Conservation (phyloP, 2,888 invertebrate species). For the Callosobruchus maculatus region DNA sequence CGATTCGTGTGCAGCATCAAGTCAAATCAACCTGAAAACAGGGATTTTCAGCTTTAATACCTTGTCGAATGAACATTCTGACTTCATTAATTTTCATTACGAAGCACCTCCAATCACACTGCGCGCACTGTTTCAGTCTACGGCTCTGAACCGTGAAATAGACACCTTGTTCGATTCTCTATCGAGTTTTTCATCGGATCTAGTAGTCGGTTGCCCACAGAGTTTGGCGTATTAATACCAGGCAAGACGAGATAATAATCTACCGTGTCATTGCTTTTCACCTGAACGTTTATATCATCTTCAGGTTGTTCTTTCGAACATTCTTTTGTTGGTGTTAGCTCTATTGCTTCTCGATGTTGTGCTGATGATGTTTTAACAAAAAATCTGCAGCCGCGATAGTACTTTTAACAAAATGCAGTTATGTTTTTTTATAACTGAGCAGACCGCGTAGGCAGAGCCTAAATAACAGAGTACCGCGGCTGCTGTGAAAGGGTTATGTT, state of each 20-base stretch:
- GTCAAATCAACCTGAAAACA: background rate
- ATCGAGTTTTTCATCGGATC: background rate
- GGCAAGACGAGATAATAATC: background rate
- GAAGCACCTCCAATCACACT: slow-evolving; percentile 8
- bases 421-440: too few species aligned
- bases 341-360: too few species aligned
- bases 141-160: background rate
- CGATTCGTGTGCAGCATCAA: background rate
- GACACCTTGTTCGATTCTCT: background rate
- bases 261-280: background rate
- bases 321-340: too few species aligned
- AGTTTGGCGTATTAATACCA: background rate
- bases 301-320: background rate
- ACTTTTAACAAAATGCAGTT: too few species aligned
- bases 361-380: too few species aligned
- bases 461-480: too few species aligned
- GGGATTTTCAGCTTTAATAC: slow-evolving; percentile 2
- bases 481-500: too few species aligned
- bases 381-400: too few species aligned
- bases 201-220: background rate
- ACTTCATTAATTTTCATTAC: slow-evolving; percentile 12
- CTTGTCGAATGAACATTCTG: slow-evolving; percentile 6
- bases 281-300: background rate
- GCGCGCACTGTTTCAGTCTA: background rate
- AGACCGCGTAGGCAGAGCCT: too few species aligned